A percentile compares a stretch with the other conserved stretches of the same genome.
phyloP scores from a whole-genome alignment of 1,140 invertebrate species.

The Aphidius gifuensis region DNA sequence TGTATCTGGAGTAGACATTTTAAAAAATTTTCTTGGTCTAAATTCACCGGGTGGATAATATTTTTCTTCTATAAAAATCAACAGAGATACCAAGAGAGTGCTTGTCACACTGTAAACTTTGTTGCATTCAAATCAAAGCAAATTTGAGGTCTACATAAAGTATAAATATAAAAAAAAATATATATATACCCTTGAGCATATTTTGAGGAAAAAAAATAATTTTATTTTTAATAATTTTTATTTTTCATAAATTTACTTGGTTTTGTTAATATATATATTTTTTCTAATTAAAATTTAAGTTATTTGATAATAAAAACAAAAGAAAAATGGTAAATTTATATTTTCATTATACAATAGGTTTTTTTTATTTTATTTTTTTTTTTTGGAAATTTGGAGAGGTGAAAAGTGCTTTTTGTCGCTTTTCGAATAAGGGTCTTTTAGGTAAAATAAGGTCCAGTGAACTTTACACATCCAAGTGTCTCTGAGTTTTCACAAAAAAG shows the following conservation, averaged over 20 bases:
- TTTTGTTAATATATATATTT: too few relatives aligned
- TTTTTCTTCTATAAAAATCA: constrained; percentile 20
- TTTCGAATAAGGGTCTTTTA: constrained; percentile 8
- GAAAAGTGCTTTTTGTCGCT: not conserved
- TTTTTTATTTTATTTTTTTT: constrained; percentile 1
- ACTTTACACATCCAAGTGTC: not conserved
- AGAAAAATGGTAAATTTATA: not conserved
- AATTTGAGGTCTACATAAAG: not conserved
- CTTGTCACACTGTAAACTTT: constrained; percentile 15
- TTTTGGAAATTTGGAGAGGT: too few relatives aligned
- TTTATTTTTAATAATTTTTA: too few relatives aligned
- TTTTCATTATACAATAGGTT: not conserved
- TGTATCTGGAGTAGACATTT: constrained; percentile 9
- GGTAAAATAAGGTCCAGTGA: constrained; percentile 11
- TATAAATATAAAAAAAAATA: too few relatives aligned
- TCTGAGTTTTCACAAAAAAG: too few relatives aligned
- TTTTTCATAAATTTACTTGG: too few relatives aligned
- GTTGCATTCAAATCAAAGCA: not conserved
- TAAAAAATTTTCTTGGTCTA: not conserved
- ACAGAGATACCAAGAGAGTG: constrained; percentile 12
- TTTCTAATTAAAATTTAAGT: too few relatives aligned
- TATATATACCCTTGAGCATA: too few relatives aligned
- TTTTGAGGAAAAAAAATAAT: too few relatives aligned
- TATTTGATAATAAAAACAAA: too few relatives aligned
- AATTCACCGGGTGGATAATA: not conserved